phyloP scores from a whole-genome alignment of 2,797 vertebrate genomes.

The Semaprochilodus insignis region DNA sequence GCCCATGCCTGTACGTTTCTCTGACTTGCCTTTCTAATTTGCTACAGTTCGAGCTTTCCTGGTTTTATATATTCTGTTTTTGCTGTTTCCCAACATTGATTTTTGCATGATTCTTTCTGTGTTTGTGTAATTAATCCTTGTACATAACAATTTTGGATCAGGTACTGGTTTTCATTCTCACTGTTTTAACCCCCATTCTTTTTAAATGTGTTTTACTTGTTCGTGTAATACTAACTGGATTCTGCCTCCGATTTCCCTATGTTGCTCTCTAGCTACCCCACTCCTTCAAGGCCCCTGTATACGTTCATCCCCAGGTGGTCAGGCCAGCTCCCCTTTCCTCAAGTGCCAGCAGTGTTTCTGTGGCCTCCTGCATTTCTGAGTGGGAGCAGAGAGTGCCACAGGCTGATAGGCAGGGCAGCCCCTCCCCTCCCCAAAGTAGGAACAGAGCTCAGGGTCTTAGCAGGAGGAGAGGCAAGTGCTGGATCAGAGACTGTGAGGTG shows the following conservation, averaged over 20 bases:
- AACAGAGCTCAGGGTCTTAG: slow-evolving; percentile 72
- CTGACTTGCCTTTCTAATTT: slow-evolving; percentile 17
- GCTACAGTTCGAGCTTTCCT: not conserved
- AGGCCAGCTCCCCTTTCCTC: slow-evolving; percentile 4
- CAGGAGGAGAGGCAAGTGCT: slow-evolving; percentile 80
- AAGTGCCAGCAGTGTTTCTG: slow-evolving; percentile 81
- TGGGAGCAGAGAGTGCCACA: slow-evolving; percentile 92
- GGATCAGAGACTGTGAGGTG: slow-evolving; percentile 76
- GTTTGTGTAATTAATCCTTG: not conserved
- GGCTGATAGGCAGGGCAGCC: slow-evolving; percentile 71
- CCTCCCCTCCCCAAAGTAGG: slow-evolving; percentile 66
- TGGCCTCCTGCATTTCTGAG: slow-evolving; percentile 90
- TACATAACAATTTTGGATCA: not conserved
- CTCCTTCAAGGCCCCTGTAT: slow-evolving; percentile 69
- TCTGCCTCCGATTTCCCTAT: slow-evolving; percentile 62
- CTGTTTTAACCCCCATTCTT: not conserved
- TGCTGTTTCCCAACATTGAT: not conserved
- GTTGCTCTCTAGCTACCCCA: slow-evolving; percentile 71
- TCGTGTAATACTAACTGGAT: slow-evolving; percentile 54
- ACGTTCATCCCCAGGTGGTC: slow-evolving; percentile 62
- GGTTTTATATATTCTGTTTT: not conserved
- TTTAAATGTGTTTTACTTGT: not conserved
- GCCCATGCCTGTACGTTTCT: slow-evolving; percentile 81
- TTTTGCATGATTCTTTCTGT: slow-evolving; percentile 9
- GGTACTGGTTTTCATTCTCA: not conserved